Percentiles rank a stretch among this genome's conserved stretches.
Conservation (phyloP, 2,113 vertebrate species). For the Fulica atra region DNA sequence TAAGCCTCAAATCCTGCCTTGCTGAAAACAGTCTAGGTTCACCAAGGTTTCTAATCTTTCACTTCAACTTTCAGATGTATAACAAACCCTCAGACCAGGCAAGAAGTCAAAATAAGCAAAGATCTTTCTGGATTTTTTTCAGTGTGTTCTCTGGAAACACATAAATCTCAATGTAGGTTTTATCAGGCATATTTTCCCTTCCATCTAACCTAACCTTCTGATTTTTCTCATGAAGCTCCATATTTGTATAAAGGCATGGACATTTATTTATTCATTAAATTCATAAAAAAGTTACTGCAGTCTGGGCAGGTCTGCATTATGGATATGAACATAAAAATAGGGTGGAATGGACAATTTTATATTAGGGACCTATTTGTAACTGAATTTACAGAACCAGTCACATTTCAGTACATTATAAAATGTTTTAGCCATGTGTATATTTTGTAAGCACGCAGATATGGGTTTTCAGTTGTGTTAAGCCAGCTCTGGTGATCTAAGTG, state of each 20-base stretch:
- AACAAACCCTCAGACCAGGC: slow-evolving; percentile 33
- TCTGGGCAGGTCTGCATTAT: neutral
- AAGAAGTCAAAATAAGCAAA: slow-evolving; percentile 52
- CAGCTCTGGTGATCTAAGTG: neutral
- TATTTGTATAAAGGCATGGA: neutral
- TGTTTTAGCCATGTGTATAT: neutral
- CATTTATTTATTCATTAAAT: neutral
- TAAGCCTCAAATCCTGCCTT: slow-evolving; percentile 44
- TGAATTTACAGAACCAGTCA: neutral
- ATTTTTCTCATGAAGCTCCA: neutral
- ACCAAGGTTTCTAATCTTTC: slow-evolving; percentile 39
- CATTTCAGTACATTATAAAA: neutral
- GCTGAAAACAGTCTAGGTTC: slow-evolving; percentile 28
- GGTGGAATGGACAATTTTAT: neutral
- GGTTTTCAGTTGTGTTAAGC: neutral
- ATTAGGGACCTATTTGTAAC: neutral
- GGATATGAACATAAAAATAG: neutral
- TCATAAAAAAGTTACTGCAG: neutral
- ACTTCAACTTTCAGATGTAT: slow-evolving; percentile 2
- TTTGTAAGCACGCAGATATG: neutral
- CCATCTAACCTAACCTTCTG: neutral
- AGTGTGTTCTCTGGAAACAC: slow-evolving; percentile 4
- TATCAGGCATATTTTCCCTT: slow-evolving; percentile 10
- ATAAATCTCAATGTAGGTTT: neutral
- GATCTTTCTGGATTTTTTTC: neutral